Evolutionary conservation across 2,113 vertebrate genomes (phyloP).

Genomic region (Scytalopus superciliaris): DNA sequence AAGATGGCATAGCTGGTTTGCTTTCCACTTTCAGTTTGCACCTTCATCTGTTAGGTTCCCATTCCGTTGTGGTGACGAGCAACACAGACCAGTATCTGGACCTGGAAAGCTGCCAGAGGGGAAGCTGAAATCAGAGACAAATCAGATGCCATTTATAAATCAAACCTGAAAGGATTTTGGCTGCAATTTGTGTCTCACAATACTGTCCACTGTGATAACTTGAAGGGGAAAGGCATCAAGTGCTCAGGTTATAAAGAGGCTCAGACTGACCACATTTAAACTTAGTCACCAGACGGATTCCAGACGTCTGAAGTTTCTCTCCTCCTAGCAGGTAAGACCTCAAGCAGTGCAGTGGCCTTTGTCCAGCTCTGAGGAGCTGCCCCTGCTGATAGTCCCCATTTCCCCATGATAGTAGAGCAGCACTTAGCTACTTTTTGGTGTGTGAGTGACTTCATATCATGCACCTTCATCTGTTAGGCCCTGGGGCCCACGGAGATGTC

Average conservation of each 20-base stretch:
- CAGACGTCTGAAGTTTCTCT: not conserved
- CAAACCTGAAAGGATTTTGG: not conserved
- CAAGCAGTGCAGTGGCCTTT: rapidly evolving
- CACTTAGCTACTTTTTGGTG: rapidly evolving
- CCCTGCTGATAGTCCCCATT: not conserved
- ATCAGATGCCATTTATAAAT: not conserved
- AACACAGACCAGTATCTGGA: not conserved
- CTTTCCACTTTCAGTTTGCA: not conserved
- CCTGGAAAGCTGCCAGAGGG: not conserved
- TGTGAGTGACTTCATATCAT: not conserved
- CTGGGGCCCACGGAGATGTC: not conserved
- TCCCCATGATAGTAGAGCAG: not conserved
- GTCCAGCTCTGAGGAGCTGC: not conserved
- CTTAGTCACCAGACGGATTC: not conserved
- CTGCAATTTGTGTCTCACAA: not conserved
- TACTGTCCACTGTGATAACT: not conserved
- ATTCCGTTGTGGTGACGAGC: rapidly evolving
- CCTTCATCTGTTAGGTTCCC: not conserved
- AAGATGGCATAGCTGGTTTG: not conserved
- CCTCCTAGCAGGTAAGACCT: not conserved
- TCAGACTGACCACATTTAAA: not conserved
- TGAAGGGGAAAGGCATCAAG: not conserved
- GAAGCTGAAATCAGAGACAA: not conserved
- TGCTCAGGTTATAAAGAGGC: not conserved
- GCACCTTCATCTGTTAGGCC: not conserved